Base-by-base conservation (phyloP, 2,797 vertebrate genomes). In the Antennarius maculatus region DNA sequence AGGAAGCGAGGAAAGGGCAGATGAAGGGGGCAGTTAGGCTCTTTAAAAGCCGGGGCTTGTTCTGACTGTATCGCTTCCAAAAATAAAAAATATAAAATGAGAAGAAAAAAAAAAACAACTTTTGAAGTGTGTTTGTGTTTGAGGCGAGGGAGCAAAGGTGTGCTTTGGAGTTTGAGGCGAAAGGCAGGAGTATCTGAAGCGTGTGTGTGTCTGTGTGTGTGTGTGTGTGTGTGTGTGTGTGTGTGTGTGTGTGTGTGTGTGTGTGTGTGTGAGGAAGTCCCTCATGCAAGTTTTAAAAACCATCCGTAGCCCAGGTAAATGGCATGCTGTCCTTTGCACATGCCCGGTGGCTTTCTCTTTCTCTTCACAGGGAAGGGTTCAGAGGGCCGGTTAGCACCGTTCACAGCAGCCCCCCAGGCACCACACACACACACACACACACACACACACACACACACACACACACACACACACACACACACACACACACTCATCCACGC, bases 311-410 rank as follows among this genome's bases (percentile, higher is more conserved):
- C 86, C 91, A 93, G 92, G 92, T 93, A 93, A 93, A 93, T 92
- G 92, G 92, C 91, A 90, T 79, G 86, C 83, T 84, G 92, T 94
- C 93, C 91, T 94, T 87, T 89, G 90, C 85, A 88, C 87, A 84
- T 91, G 91, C 90, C 91, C 87, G 79, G 86, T 90, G 83, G 87
- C 85, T 84, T 86, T 91, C 83, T 88, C 85, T 91, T 83, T 87
- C 87, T 88, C 82, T 86, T 92, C 87, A 89, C 88, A 91, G 84
- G 86, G 85, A 89, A 81, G 82, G 88, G 91, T 92, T 92, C 91
- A 92, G 82, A 92, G 87, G 86, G 89, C 85, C 87, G 84, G 90
- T 91, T 90, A 91, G 88, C 84, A 88, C 83, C 83, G 59, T 90
- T 88, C 90, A 89, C 83, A 88, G 78, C 28, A 2, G 70, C 77